These are phyloP conservation scores for Epinotia nisella DNA, from an alignment of 2,888 invertebrate species.

Conservation along the genomic window DNA sequence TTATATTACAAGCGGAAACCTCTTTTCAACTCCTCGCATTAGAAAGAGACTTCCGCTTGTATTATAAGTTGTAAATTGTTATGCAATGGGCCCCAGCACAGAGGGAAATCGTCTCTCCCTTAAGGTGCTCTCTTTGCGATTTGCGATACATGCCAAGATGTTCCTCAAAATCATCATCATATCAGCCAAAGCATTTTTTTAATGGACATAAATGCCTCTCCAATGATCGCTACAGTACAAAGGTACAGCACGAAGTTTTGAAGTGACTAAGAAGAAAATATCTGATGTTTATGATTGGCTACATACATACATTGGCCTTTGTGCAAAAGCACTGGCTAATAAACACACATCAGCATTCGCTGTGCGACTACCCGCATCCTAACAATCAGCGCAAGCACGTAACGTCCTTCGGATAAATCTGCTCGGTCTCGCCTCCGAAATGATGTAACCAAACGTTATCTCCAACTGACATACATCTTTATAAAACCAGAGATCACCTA, in stretches of 20 bases:
- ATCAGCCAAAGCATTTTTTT: no score
- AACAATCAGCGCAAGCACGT: slow-evolving; percentile 19
- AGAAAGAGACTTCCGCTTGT: no score
- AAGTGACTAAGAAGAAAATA: background rate
- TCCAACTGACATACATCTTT: background rate
- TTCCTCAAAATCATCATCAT: no score
- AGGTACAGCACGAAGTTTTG: background rate
- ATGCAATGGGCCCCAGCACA: no score
- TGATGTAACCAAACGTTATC: background rate
- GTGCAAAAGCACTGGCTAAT: slow-evolving; percentile 2
- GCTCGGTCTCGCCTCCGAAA: background rate
- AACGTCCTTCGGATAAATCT: slow-evolving; percentile 9
- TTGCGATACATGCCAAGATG: no score
- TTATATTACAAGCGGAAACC: no score
- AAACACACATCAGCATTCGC: slow-evolving; percentile 10
- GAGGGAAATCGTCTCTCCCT: no score
- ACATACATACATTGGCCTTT: background rate
- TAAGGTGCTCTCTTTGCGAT: no score
- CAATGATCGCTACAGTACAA: no score
- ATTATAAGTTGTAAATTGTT: no score
- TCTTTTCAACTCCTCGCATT: no score
- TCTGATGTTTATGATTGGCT: background rate
- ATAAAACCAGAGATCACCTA: background rate
- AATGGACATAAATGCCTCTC: no score
- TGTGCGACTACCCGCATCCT: slow-evolving; percentile 23